Evolutionary conservation across 2,113 vertebrate genomes (phyloP), one percentile per base, ranked within the genome.

Genomic region (Parus major): DNA sequence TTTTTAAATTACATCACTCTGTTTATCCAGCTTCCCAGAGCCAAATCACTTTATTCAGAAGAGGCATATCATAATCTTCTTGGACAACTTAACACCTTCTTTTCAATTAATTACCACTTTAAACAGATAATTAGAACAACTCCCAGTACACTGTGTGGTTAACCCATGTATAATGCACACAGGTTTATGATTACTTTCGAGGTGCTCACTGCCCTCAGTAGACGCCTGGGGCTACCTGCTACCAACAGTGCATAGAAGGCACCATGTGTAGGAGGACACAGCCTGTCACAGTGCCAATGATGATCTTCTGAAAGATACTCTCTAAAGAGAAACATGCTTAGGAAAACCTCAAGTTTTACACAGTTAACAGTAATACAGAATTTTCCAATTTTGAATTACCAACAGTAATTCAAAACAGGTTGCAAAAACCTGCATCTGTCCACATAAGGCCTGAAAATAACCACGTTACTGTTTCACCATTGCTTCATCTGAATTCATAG

Each of bases 371-470:
- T 9, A 93, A 92, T 16, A 39, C 2, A 55, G 19, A 7, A 49
- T 81, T 56, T 92, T 88, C 49, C 70, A 33, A n/a, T n/a, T n/a
- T n/a, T n/a, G n/a, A n/a, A n/a, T 63, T 84, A 64, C 35, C 76
- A 53, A 7, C 16, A 49, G 68, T 71, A 88, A 95, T 88, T 63
- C 57, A 81, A 93, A 96, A 75, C 64, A 91, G 77, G 49, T 72
- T 92, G 53, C 49, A 84, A 84, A 95, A 86, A 52, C 7, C 44
- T 13, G 24, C 23, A 53, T 86, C 63, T 90, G 73, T 46, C 50
- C 70, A 50, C 46, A 42, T 33, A 41, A 92, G 65, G n/a, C 31
- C 60, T 90, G 81, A 94, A 90, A 93, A 86, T 59, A 94, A 82
- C 39, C 8, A 13, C 25, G 2, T 9, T 87, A n/a, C 28, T 29